Evolutionary conservation across 35 echinoderm and acorn worm genomes (phyloP), one percentile per base, ranked within the genome.

Genomic region (Holothuria glaberrima): DNA sequence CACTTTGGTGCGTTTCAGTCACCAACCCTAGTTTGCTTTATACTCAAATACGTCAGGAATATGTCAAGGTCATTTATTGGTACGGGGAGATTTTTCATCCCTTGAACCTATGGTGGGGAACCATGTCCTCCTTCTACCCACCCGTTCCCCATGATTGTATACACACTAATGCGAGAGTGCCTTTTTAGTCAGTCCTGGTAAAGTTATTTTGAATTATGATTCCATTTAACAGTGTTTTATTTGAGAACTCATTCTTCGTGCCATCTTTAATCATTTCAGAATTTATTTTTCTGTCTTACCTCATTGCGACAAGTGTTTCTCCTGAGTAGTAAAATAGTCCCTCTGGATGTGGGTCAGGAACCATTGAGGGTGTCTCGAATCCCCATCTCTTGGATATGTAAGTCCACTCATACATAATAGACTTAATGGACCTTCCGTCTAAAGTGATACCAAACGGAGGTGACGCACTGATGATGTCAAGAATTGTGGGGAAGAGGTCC

Each of bases 401-500:
- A 16, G 41, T 44, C 13, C 48, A 36, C 21, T 89, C 69, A 31
- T 72, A 72, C 16, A 89, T 27, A 24, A 89, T 48, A 25, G 48
- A 28, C 10, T 72, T 46, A 5, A 75, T 75, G 34, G 48, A 63
- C 3, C 0, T 34, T 31, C 70, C 70, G 24, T 75, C 87, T 21
- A 29, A 56, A 16, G 48, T 58, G 21, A 59, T 21, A 20, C 30
- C 65, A 14, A 25, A 26, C 20, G 87, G 68, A 58, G 58, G 30
- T 45, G 41, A 22, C 7, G 9, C 67, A 75, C 48, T 45, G 48
- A 89, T 67, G 67, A 89, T 41, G 69, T 89, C 69, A 56, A 89
- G 9, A 46, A 89, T 89, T 24, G 87, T 89, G 59, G 87, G 87
- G 20, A 89, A 18, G 30, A 89, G 44, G 48, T 89, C 87, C 69